Evolutionary conservation across 2,888 invertebrate genomes (phyloP), one percentile per base, ranked within the genome.

Genomic region (Mactromeris polynyma): DNA sequence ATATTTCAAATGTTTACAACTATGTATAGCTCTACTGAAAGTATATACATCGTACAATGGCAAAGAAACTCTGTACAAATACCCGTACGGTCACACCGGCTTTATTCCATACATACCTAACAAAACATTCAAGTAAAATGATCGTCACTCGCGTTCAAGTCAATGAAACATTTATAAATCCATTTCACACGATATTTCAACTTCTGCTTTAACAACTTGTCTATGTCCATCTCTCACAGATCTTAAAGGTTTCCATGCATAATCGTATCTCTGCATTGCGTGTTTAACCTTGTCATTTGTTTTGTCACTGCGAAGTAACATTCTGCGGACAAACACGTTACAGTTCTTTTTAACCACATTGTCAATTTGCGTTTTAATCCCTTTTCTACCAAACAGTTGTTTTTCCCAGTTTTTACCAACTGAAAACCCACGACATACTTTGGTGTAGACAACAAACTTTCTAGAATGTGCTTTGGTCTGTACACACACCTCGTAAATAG

Each of bases 401-500:
- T 82, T 80, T 64, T 91, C 91, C 91, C 91, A 91, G 36, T 79
- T 88, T 80, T 85, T 69, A n/a, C 54, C 21, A 19, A 6, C 36
- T 6, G 80, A 81, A 21, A 54, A 54, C 11, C 81, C 54, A n/a
- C 81, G 51, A 21, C 81, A 51, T 38, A 85, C 51, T 83, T 88
- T 89, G 51, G 85, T 83, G 77, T 81, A 89, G 3, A 89, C 77
- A 31, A 91, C 88, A 69, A 78, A 89, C 46, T 81, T 81, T 36
- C 81, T 46, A n/a, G 54, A 81, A 38, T 58, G 81, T 17, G 51
- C 36, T 42, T 83, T 58, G 26, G 85, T 89, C 58, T 93, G 93
- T 0, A 93, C 93, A 2, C 92, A 86, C 31, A 94, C 82, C 83
- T 94, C 94, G 79, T 94, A 94, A 31, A 94, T 69, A 51, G 94